Evolutionary conservation across 2,888 invertebrate genomes (phyloP), one percentile per base, ranked within the genome.

Genomic region (Patella caerulea): DNA sequence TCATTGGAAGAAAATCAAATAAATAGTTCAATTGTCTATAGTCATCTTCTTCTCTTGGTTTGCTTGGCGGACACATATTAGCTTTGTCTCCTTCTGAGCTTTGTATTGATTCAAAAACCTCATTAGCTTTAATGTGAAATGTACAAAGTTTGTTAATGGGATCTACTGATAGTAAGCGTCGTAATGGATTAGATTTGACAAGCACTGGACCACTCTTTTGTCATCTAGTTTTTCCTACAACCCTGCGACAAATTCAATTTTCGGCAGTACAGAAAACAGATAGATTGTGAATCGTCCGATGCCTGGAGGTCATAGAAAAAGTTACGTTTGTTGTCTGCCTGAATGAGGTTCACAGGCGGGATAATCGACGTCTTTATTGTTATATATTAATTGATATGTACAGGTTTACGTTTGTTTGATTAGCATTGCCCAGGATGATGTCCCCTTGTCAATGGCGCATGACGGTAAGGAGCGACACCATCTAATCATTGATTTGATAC

Each of bases 121-220:
- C 24, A 65, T 65, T 65, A 65, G 65, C 19, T 65, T 24, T 65
- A 65, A 65, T 65, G 65, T 65, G 65, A 65, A 65, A 65, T 24
- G 65, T 65, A 65, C 65, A 65, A 65, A 65, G 19, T 65, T 59
- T 65, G 19, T 24, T 65, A 65, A 65, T 65, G 65, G 24, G 19
- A 65, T 65, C 19, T 19, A 65, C 65, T 65, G 65, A 24, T 24
- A 45, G 45, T 65, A 65, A 19, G 65, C 24, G 11, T 12, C 12
- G 65, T 65, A 19, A 24, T 24, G 19, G 65, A 65, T 65, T 65
- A 65, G 24, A 65, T 19, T 24, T 65, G 65, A 65, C 65, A 65
- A 9, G 65, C 19, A 24, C 19, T 65, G 65, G 24, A 65, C 19
- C 65, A 65, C 65, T 24, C 65, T 65, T 19, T 65, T 65, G 65